Evolutionary conservation across 2,888 invertebrate genomes (phyloP), one percentile per base, ranked within the genome.

Genomic region (Brenthis daphne): DNA sequence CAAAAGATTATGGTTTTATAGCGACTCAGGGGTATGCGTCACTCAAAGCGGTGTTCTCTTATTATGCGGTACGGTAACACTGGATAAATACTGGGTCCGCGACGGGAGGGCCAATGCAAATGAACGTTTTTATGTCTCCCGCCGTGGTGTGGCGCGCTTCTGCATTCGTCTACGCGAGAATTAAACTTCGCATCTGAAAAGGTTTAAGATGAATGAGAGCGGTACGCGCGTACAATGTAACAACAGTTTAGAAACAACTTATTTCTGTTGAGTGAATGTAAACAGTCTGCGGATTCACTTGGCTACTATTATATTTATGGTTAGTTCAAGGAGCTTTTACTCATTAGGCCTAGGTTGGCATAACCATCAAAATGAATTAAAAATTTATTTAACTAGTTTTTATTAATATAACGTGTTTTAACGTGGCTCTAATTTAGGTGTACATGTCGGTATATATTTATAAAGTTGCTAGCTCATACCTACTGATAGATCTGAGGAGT

Each of bases 151-250:
- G 75, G 75, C 66, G 74, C 75, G 73, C 76, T 76, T 78, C 75
- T 82, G 85, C 85, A 85, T 83, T 85, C 83, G 85, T 84, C 86
- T 84, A 75, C 83, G 79, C 82, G 84, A 82, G 88, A 87, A 89
- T 90, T 89, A 87, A 89, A 86, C 82, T 82, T 79, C 80, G 82
- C 86, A 81, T 79, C 83, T 88, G 88, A 90, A 91, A 89, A 89
- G 91, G 83, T 88, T 89, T 86, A 87, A 87, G 87, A 87, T 90
- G 90, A 90, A 91, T 90, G 86, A 86, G 82, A 78, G 77, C 82
- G 78, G 82, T 80, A 78, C 79, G 80, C 82, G 79, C 83, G 83
- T 79, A 89, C 87, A 90, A 89, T 89, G 86, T 82, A 86, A 88
- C 87, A 85, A 86, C 87, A 82, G 85, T 85, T 87, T 87, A 87